A percentile compares a stretch with the other conserved stretches of the same genome.
Evolutionary conservation across 2,113 vertebrate genomes (phyloP).

Genomic region (Myodes glareolus): DNA sequence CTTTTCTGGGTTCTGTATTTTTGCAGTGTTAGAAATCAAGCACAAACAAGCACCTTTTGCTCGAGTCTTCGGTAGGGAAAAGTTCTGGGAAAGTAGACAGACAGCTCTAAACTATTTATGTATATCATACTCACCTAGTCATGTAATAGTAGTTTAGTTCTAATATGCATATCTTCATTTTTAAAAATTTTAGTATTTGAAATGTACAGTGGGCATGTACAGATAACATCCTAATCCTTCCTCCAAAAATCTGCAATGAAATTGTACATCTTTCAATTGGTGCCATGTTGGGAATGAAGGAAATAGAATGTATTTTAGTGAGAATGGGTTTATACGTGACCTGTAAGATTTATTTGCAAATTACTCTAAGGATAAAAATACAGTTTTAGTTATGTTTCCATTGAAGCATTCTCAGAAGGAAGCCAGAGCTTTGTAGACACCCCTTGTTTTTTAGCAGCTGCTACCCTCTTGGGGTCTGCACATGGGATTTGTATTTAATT

Average conservation of each 20-base stretch:
- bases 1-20: slow-evolving; percentile 17
- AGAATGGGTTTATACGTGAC: not conserved
- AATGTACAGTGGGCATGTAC: not conserved
- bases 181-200: not conserved
- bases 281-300: not conserved
- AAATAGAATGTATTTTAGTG: not conserved
- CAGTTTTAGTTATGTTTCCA: not conserved
- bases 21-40: slow-evolving; percentile 3
- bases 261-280: not conserved
- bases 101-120: not conserved
- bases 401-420: not conserved
- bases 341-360: not conserved
- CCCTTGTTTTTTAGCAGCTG: not conserved
- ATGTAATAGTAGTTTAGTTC: not conserved
- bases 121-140: not conserved
- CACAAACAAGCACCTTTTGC: not conserved
- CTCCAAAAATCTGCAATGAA: not conserved
- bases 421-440: not conserved
- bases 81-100: not conserved
- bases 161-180: slow-evolving; percentile 2
- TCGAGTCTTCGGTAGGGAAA: not conserved
- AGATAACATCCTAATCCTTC: not conserved
- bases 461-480: not conserved
- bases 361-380: not conserved
- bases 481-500: not conserved